Conservation (phyloP, 2,113 vertebrate species). For the Oreochromis aureus region DNA sequence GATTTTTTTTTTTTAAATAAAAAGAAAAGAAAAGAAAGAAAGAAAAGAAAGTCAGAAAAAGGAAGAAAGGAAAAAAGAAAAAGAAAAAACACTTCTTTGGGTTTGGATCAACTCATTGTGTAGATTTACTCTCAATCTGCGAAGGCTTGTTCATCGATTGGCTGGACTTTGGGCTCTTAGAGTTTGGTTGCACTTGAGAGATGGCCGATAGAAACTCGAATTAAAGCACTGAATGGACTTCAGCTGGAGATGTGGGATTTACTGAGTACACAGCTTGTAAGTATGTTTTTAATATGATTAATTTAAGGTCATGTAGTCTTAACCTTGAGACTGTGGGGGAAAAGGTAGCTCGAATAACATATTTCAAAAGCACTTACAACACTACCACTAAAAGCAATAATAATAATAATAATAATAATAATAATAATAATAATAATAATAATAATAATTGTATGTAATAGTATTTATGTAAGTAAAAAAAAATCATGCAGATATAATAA, state of each 20-base stretch:
- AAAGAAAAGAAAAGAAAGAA: background rate
- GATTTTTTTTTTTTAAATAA: too few species aligned
- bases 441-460: background rate
- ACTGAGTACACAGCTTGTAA: slow-evolving; percentile 23
- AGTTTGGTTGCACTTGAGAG: background rate
- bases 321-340: background rate
- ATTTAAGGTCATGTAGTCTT: background rate
- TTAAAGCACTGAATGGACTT: slow-evolving; percentile 24
- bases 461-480: background rate
- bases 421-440: background rate
- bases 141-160: background rate
- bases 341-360: background rate
- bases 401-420: background rate
- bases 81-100: background rate
- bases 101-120: background rate
- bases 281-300: slow-evolving; percentile 19
- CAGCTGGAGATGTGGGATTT: slow-evolving; percentile 33
- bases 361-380: background rate
- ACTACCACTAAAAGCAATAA: background rate
- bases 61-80: background rate
- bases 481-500: background rate
- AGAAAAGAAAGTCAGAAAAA: background rate
- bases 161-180: slow-evolving; percentile 24
- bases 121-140: background rate
- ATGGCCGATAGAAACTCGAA: background rate